Percentiles rank a stretch among this genome's conserved stretches.
phyloP scores from a whole-genome alignment of 2,113 vertebrate species.

The Corythoichthys intestinalis region DNA sequence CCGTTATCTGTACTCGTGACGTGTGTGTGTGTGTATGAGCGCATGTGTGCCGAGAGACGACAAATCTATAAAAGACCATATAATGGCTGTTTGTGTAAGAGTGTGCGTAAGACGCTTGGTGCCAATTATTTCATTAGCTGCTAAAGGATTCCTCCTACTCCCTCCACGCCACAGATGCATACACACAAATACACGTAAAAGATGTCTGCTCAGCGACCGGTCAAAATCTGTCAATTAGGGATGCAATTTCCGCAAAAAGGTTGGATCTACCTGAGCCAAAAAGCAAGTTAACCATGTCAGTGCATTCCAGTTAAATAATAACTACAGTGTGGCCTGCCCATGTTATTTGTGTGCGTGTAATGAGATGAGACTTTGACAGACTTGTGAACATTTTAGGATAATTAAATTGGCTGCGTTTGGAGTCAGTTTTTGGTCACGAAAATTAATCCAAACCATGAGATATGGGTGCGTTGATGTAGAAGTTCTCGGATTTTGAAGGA shows the following conservation, averaged over 20 bases:
- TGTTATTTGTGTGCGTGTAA: not conserved
- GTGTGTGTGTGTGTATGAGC: constrained; percentile 1
- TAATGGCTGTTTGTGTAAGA: not conserved
- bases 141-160: constrained; percentile 61
- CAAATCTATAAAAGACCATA: constrained; percentile 7
- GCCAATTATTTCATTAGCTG: constrained; percentile 70
- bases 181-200: constrained; percentile 14
- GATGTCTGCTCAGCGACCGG: constrained; percentile 40
- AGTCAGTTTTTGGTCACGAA: too few species aligned
- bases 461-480: too few species aligned
- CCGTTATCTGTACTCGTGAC: constrained; percentile 45
- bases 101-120: constrained; percentile 39
- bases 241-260: constrained; percentile 59
- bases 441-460: too few species aligned
- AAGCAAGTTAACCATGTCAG: constrained; percentile 56
- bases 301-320: not conserved
- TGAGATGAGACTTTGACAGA: not conserved
- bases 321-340: not conserved
- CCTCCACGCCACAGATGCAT: constrained; percentile 34
- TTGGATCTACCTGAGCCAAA: constrained; percentile 65
- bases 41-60: not conserved
- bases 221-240: constrained; percentile 66
- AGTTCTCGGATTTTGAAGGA: too few species aligned
- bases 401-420: not conserved
- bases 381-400: constrained; percentile 52